These are phyloP conservation scores for Brachionichthys hirsutus DNA, from an alignment of 2,113 vertebrate genomes.

Conservation along the genomic window DNA sequence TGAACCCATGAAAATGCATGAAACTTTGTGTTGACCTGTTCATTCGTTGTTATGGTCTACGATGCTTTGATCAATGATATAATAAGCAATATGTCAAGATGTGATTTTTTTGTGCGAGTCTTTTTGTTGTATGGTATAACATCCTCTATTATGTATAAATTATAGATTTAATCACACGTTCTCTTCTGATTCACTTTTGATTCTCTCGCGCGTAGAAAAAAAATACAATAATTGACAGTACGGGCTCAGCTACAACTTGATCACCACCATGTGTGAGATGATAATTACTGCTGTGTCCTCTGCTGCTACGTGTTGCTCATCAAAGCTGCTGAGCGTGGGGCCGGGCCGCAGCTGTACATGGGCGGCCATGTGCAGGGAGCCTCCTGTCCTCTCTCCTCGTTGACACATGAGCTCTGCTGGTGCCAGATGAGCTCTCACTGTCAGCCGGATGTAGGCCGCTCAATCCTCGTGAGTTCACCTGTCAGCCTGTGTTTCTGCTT, in stretches of 20 bases:
- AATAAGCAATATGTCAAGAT: too few species aligned
- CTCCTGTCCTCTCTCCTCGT: slow-evolving; percentile 60
- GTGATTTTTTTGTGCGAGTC: too few species aligned
- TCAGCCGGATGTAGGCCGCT: slow-evolving; percentile 75
- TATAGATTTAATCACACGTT: too few species aligned
- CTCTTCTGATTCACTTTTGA: too few species aligned
- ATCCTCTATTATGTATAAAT: too few species aligned
- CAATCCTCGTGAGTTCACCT: slow-evolving; percentile 79
- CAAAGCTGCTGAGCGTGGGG: slow-evolving; percentile 68
- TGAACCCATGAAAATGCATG: too few species aligned
- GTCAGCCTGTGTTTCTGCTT: slow-evolving; percentile 74
- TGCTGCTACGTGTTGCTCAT: slow-evolving; percentile 63
- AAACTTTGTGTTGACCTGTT: too few species aligned
- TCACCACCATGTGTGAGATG: slow-evolving; percentile 31
- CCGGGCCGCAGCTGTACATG: slow-evolving; percentile 59
- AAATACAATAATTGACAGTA: slow-evolving; percentile 16
- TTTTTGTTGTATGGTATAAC: too few species aligned
- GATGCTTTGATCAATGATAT: too few species aligned
- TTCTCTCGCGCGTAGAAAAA: not conserved
- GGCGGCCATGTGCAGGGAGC: slow-evolving; percentile 40
- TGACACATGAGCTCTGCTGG: slow-evolving; percentile 70
- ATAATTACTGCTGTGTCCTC: slow-evolving; percentile 60
- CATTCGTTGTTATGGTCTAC: too few species aligned
- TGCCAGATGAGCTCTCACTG: slow-evolving; percentile 75
- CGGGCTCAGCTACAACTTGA: slow-evolving; percentile 29